Conservation (phyloP, 2,888 invertebrate genomes). For the Apamea anceps region DNA sequence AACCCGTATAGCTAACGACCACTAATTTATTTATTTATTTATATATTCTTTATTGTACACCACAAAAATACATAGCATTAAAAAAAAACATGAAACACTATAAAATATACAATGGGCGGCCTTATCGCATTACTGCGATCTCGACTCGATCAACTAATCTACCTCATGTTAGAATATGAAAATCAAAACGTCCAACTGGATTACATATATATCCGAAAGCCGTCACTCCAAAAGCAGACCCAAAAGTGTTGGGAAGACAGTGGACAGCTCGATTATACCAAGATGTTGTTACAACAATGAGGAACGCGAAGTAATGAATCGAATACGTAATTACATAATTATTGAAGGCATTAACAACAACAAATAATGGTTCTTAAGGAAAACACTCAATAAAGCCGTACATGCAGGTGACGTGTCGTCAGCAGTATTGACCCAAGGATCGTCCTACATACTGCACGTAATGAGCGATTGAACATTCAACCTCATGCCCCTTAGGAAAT, state of each 20-base stretch:
- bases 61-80: too few species aligned
- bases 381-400: constrained; percentile 28
- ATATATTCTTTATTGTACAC: too few species aligned
- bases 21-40: too few species aligned
- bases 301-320: not conserved
- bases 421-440: constrained; percentile 54
- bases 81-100: too few species aligned
- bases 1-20: not conserved
- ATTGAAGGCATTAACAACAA: not conserved
- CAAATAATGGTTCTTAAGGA: constrained; percentile 34
- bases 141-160: too few species aligned
- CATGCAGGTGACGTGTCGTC: constrained; percentile 36
- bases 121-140: too few species aligned
- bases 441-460: constrained; percentile 46
- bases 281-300: not conserved
- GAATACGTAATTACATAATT: not conserved
- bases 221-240: not conserved
- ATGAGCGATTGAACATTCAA: constrained; percentile 47
- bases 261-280: too few species aligned
- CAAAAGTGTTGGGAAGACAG: not conserved
- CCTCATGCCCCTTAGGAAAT: constrained; percentile 40
- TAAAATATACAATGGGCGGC: too few species aligned
- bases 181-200: not conserved
- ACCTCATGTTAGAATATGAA: not conserved
- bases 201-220: too few species aligned